A percentile compares a stretch with the other conserved stretches of the same genome.
These are phyloP conservation scores for Latrodectus elegans DNA, from an alignment of 2,888 invertebrate genomes.

Conservation along the genomic window DNA sequence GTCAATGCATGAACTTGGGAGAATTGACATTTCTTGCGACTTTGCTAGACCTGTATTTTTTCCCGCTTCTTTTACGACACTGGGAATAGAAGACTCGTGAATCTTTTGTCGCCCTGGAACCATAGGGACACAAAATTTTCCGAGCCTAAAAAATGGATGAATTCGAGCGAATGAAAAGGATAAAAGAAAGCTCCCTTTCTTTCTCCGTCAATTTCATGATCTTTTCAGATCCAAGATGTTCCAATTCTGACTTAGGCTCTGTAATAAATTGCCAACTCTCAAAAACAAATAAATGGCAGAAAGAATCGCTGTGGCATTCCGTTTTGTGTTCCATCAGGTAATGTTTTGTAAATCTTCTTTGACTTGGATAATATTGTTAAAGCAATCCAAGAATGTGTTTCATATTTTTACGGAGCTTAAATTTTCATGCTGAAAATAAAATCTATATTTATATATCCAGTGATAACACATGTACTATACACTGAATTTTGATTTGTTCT, in stretches of 20 bases:
- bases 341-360: too few relatives aligned
- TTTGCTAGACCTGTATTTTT: constrained; percentile 30
- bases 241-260: background rate
- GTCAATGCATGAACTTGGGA: constrained; percentile 56
- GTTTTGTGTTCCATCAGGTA: background rate
- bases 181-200: constrained; percentile 26
- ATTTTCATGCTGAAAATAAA: too few relatives aligned
- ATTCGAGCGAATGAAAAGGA: constrained; percentile 39
- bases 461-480: too few relatives aligned
- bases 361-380: too few relatives aligned
- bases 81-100: constrained; percentile 44
- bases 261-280: constrained; percentile 45
- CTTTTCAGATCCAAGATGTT: constrained; percentile 6
- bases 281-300: background rate
- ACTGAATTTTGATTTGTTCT: too few relatives aligned
- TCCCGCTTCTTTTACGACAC: background rate
- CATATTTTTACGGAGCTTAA: too few relatives aligned
- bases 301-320: background rate
- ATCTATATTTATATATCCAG: too few relatives aligned
- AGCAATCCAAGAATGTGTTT: too few relatives aligned
- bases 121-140: constrained; percentile 35
- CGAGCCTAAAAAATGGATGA: constrained; percentile 25
- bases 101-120: constrained; percentile 44
- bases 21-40: constrained; percentile 50
- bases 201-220: constrained; percentile 12